Evolutionary conservation across 2,888 invertebrate genomes (phyloP).

Genomic region (Caenorhabditis sp.): DNA sequence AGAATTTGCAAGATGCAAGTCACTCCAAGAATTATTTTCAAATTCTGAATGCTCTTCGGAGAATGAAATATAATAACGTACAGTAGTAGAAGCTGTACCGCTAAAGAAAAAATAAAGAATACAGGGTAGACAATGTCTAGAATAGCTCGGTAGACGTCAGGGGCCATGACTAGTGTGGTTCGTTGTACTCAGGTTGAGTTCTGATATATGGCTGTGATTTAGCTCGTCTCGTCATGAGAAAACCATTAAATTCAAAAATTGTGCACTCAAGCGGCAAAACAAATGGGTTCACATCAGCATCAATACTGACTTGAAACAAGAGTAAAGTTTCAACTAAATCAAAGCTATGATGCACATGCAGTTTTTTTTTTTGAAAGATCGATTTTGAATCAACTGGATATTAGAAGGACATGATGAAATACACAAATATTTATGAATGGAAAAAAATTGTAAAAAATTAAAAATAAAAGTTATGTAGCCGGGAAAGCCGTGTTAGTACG

Average conservation of each 20-base stretch:
- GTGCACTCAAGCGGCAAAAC: neutral
- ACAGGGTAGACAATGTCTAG: neutral
- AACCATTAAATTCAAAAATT: neutral
- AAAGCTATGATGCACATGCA: neutral
- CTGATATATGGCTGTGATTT: neutral
- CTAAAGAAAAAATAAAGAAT: neutral
- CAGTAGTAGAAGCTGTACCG: neutral
- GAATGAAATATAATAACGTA: constrained; percentile 3
- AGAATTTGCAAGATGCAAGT: constrained; percentile 12
- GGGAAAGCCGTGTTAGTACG: neutral
- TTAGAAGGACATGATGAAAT: too few species aligned
- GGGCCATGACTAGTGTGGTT: neutral
- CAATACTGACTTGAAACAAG: too few species aligned
- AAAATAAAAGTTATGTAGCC: neutral
- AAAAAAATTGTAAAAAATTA: neutral
- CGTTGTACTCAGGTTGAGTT: neutral
- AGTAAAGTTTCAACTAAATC: too few species aligned
- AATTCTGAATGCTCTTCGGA: constrained; percentile 10
- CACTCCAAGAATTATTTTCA: neutral
- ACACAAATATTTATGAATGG: too few species aligned
- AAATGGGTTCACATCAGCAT: neutral
- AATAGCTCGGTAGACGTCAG: constrained; percentile 12
- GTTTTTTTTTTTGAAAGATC: too few species aligned
- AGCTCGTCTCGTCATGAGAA: too few species aligned
- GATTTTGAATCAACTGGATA: too few species aligned